Evolutionary conservation across 2,113 vertebrate genomes (phyloP), one percentile per base, ranked within the genome.

Genomic region (Tichodroma muraria): DNA sequence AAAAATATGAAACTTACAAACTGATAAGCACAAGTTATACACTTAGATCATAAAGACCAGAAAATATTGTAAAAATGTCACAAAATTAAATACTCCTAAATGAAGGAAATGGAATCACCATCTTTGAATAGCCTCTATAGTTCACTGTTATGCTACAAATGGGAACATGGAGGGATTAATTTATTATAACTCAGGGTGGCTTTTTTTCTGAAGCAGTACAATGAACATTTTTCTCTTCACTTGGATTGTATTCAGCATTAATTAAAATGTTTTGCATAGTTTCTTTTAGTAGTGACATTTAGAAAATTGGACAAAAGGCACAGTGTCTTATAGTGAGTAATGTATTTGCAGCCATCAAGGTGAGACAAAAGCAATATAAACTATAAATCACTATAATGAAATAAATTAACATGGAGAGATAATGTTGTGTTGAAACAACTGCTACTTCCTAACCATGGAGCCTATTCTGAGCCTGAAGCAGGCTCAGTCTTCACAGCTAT

Each of bases 181-280:
- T 91, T 93, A 76, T 95, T 96, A 70, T 61, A 60, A 49, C 13
- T 38, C 13, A 24, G 13, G 47, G 8, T 45, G 3, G 2, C n/a
- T 45, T 85, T 31, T 47, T 93, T 91, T 40, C 22, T 56, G 40
- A 93, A 78, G 17, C 35, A 89, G 19, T 61, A 42, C 37, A 89
- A 53, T 79, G 75, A 94, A 83, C 65, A 82, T 88, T 94, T 96
- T 94, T 88, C 64, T 89, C 64, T 94, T 91, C 54, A 52, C 28
- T 85, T 86, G 88, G 33, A 85, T 94, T 95, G 38, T n/a, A 61
- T 90, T 95, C 88, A 60, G 9, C 44, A 94, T 97, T 95, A 97
- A 95, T 96, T 97, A 96, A 96, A 96, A 92, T 83, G 44, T 45
- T 97, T 97, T 95, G 24, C 61, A 80, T 79, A 91, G 31, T 89